Evolutionary conservation across 2,888 invertebrate genomes (phyloP), one percentile per base, ranked within the genome.

Genomic region (Nemapogon koenigi): DNA sequence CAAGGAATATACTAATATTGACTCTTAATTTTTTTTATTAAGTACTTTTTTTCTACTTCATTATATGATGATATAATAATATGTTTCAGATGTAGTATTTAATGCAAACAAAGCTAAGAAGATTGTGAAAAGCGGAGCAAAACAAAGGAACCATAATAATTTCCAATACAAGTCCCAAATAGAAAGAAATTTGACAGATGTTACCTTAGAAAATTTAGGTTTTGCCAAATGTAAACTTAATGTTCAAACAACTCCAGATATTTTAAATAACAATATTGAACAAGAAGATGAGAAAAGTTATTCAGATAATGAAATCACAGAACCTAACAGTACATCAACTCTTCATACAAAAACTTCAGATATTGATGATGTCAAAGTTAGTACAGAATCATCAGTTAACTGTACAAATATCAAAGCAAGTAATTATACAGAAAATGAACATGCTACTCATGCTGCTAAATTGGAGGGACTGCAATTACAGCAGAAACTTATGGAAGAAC

Each of bases 401-500:
- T 55, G 18, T n/a, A 3, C 33, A 2, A 18, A 10, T 16, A 7
- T 69, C 38, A 62, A 67, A 3, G 60, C 60, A 47, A 59, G 62
- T 35, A 66, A 67, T 44, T 68, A 71, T 44, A 57, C 63, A 4
- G 75, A 71, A 45, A 62, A 67, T 55, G 72, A 70, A 11, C 18
- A 63, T 26, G 60, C 49, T 4, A 57, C 57, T 26, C 83, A 83
- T 51, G 78, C 70, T 41, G 67, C 75, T 1, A 83, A 86, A 43
- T 55, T 87, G 11, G 85, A 86, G 44, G 85, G 86, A 46, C 83
- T 90, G 50, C 87, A 89, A 59, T 55, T 82, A 10, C 83, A 86
- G 44, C 89, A 90, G 51, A 89, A 85, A 60, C 54, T 86, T 45
- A 89, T 91, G 58, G 88, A 91, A 55, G 91, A 90, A 59, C 89